Percentiles rank a stretch among this genome's conserved stretches.
These are phyloP conservation scores for Cirrhinus mrigala DNA, from an alignment of 2,797 vertebrate genomes.

Conservation along the genomic window DNA sequence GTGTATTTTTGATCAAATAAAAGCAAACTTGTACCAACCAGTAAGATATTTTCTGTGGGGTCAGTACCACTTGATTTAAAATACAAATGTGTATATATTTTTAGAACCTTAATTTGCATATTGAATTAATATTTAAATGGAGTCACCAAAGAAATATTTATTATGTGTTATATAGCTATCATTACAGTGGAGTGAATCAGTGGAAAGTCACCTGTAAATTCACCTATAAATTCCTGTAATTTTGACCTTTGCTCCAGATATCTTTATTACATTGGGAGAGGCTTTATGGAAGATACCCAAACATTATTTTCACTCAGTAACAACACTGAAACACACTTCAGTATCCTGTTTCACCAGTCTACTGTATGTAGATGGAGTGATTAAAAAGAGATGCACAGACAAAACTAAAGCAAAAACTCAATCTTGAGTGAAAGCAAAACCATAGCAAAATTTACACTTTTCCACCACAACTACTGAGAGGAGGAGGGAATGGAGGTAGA, in stretches of 20 bases:
- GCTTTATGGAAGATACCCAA: not conserved
- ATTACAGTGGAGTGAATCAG: not conserved
- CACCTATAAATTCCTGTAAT: not conserved
- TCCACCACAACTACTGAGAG: not conserved
- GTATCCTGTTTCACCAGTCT: slow-evolving; percentile 40
- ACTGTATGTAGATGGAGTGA: slow-evolving; percentile 10
- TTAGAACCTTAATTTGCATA: not conserved
- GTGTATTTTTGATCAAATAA: too few relatives aligned
- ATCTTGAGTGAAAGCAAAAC: not conserved
- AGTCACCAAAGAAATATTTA: not conserved
- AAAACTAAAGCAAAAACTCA: not conserved
- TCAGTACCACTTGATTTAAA: not conserved
- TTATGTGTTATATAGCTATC: not conserved
- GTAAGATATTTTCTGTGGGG: not conserved
- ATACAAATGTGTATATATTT: not conserved
- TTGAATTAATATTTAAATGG: not conserved
- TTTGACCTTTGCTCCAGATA: not conserved
- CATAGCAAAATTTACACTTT: not conserved
- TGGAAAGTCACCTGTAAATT: not conserved
- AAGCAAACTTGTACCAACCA: too few relatives aligned
- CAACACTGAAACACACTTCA: slow-evolving; percentile 32
- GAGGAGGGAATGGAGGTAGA: not conserved
- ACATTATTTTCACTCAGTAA: not conserved
- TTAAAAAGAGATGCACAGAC: not conserved
- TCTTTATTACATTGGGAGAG: not conserved